These are phyloP conservation scores for Orchesellides sinensis DNA, from an alignment of 2,888 invertebrate genomes.

Conservation along the genomic window DNA sequence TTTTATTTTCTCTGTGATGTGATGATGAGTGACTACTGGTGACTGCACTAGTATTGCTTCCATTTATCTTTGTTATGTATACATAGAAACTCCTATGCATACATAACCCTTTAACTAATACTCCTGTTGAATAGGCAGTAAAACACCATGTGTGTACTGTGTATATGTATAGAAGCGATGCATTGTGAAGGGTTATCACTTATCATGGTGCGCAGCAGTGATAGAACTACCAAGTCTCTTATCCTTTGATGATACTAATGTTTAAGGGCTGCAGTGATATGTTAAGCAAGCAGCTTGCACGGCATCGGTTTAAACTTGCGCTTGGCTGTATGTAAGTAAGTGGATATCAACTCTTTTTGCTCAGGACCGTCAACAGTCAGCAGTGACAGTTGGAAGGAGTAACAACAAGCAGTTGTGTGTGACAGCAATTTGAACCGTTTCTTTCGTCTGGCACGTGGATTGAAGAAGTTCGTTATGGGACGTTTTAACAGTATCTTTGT, in stretches of 20 bases:
- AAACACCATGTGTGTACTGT: not conserved
- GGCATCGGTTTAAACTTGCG: not conserved
- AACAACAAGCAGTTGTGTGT: not conserved
- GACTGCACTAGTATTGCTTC: slow-evolving; percentile 6
- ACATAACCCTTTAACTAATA: not conserved
- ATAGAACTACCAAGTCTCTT: not conserved
- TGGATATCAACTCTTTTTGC: not conserved
- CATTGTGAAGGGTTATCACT: too few relatives aligned
- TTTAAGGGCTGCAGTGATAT: not conserved
- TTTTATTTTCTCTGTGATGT: slow-evolving; percentile 6
- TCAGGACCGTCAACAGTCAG: not conserved
- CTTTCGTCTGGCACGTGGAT: too few relatives aligned
- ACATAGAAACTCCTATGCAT: not conserved
- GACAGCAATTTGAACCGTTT: too few relatives aligned
- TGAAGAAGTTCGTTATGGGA: too few relatives aligned
- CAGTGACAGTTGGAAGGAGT: slow-evolving; percentile 14
- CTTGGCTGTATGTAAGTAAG: too few relatives aligned
- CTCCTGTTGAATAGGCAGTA: slow-evolving; percentile 16
- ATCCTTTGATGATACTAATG: not conserved
- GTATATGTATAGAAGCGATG: too few relatives aligned
- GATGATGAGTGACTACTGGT: not conserved
- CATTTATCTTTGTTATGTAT: slow-evolving; percentile 9
- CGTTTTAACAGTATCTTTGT: too few relatives aligned
- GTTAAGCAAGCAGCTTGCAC: not conserved
- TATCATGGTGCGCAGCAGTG: too few relatives aligned